Percentiles rank a stretch among this genome's conserved stretches.
phyloP scores from a whole-genome alignment of 2,888 invertebrate species.

The Oxycera nigricornis region DNA sequence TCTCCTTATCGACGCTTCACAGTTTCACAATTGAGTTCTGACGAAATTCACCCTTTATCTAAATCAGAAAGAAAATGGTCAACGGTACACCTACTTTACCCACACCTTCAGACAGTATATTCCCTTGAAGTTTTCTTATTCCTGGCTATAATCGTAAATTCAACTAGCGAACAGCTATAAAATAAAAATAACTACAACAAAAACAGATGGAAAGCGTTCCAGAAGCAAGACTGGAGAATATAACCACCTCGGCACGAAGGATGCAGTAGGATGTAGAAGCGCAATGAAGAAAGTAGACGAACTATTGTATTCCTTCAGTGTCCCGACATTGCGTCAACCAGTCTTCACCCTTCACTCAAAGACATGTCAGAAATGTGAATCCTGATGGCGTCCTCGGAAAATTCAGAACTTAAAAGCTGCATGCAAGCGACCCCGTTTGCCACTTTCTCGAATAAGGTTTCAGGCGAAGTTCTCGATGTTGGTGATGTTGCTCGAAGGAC shows the following conservation, averaged over 20 bases:
- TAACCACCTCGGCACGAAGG: background rate
- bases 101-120: background rate
- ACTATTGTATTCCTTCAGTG: constrained; percentile 40
- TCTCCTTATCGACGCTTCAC: too few relatives aligned
- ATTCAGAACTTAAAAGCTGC: background rate
- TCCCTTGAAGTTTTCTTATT: background rate
- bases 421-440: background rate
- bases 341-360: constrained; percentile 47
- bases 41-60: constrained; percentile 23
- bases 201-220: background rate
- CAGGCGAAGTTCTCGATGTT: background rate
- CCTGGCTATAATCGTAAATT: constrained; percentile 28
- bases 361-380: constrained; percentile 41
- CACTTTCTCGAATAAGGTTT: background rate
- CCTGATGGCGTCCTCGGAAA: background rate
- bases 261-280: background rate
- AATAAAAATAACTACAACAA: background rate
- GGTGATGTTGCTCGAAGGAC: background rate
- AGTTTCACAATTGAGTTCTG: constrained; percentile 13
- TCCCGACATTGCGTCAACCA: constrained; percentile 45
- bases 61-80: constrained; percentile 20
- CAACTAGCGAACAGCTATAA: constrained; percentile 26
- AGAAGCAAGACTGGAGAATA: background rate
- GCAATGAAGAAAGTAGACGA: background rate
- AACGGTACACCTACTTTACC: constrained; percentile 17